Evolutionary conservation across 2,113 vertebrate species (phyloP).

Genomic region (Halcyon senegalensis): DNA sequence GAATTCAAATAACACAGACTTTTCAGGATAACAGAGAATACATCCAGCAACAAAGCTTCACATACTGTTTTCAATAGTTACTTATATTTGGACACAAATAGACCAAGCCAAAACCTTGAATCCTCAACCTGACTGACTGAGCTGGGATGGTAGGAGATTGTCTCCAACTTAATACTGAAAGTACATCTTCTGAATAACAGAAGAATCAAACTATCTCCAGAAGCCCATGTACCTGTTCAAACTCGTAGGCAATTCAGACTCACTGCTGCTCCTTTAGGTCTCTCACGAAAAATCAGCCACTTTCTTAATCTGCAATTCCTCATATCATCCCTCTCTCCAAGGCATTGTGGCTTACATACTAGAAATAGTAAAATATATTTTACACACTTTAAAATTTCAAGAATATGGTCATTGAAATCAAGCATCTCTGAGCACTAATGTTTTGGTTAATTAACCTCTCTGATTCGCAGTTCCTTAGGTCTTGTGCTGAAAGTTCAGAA

Average conservation of each 20-base stretch:
- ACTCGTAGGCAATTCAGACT: not conserved
- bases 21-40: not conserved
- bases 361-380: not conserved
- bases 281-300: not conserved
- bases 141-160: not conserved
- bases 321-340: not conserved
- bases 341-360: not conserved
- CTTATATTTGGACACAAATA: not conserved
- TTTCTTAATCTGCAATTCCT: not conserved
- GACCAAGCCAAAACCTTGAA: not conserved
- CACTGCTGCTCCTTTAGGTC: not conserved
- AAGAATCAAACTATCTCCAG: not conserved
- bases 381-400: constrained; percentile 17
- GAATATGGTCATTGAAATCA: constrained; percentile 9
- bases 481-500: constrained; percentile 3
- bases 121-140: not conserved
- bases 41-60: not conserved
- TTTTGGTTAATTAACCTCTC: constrained; percentile 50
- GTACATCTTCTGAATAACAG: not conserved
- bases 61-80: not conserved
- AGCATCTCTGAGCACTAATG: not conserved
- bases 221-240: not conserved
- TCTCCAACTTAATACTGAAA: not conserved
- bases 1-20: not conserved
- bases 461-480: not conserved